phyloP scores from a whole-genome alignment of 2,888 invertebrate genomes.

The Antheraea assamensis region DNA sequence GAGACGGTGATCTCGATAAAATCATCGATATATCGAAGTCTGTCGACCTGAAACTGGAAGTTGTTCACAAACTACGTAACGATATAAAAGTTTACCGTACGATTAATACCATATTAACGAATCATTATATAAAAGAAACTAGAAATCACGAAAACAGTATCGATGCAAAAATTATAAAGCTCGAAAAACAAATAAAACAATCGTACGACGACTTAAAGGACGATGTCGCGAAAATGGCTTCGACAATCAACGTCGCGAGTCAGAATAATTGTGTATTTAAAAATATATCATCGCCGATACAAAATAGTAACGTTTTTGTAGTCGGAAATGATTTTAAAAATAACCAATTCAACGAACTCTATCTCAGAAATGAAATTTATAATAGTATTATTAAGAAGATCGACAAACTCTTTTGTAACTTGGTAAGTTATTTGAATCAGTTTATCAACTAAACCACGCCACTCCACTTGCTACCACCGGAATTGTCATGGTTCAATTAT shows the following conservation, averaged over 20 bases:
- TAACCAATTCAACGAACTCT: conserved; percentile 59
- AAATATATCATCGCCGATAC: conserved; percentile 53
- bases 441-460: no score
- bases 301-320: conserved; percentile 66
- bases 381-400: conserved; percentile 72
- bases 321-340: conserved; percentile 63
- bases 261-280: conserved; percentile 43
- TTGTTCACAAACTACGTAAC: conserved; percentile 69
- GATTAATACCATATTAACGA: conserved; percentile 72
- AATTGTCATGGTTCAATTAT: no score
- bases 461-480: no score
- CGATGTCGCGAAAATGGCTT: conserved; percentile 57
- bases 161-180: conserved; percentile 61
- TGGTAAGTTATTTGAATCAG: conserved; percentile 59
- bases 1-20: conserved; percentile 53
- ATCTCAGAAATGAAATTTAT: conserved; percentile 66
- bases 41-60: conserved; percentile 73
- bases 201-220: conserved; percentile 65
- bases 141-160: conserved; percentile 65
- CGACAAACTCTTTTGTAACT: conserved; percentile 70
- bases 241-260: conserved; percentile 48
- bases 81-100: conserved; percentile 77
- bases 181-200: conserved; percentile 62
- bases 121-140: conserved; percentile 72
- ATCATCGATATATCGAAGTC: conserved; percentile 62